These are phyloP conservation scores for Mola mola DNA, from an alignment of 2,113 vertebrate genomes.

Conservation along the genomic window DNA sequence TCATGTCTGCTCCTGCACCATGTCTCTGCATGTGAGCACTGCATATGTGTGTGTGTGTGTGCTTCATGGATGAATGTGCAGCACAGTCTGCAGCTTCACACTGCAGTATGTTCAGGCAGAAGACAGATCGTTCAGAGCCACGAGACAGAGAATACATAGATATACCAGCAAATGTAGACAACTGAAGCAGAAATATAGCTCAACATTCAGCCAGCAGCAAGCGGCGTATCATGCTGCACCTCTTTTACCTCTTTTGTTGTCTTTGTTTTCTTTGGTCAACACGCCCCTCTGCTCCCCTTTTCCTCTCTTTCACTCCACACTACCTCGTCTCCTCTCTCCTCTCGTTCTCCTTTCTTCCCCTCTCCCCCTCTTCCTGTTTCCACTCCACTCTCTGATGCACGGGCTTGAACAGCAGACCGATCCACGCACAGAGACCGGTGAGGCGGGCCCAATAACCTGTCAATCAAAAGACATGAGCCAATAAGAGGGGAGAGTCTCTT, in stretches of 20 bases:
- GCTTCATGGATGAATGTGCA: conserved; percentile 71
- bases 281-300: conserved; percentile 64
- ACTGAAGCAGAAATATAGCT: conserved; percentile 2
- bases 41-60: conserved; percentile 21
- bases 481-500: conserved; percentile 45
- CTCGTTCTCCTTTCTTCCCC: conserved; percentile 70
- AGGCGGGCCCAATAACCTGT: conserved; percentile 46
- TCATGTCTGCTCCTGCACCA: conserved; percentile 33
- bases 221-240: conserved; percentile 2
- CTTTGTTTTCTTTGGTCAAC: conserved; percentile 51
- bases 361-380: conserved; percentile 73
- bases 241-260: conserved; percentile 56
- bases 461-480: conserved; percentile 50
- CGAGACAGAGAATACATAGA: conserved; percentile 17
- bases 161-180: conserved; percentile 9
- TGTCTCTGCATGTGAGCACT: conserved; percentile 44
- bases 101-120: conserved; percentile 65
- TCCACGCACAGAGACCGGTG: conserved; percentile 69
- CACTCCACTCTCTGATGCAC: conserved; percentile 72
- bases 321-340: conserved; percentile 76
- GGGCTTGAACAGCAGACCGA: conserved; percentile 65
- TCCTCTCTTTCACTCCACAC: conserved; percentile 72
- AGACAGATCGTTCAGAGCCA: conserved; percentile 35
- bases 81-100: conserved; percentile 64
- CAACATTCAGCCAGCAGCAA: conserved; percentile 26